Conservation (phyloP, 2,888 invertebrate genomes). For the Pogonocherus hispidulus region DNA sequence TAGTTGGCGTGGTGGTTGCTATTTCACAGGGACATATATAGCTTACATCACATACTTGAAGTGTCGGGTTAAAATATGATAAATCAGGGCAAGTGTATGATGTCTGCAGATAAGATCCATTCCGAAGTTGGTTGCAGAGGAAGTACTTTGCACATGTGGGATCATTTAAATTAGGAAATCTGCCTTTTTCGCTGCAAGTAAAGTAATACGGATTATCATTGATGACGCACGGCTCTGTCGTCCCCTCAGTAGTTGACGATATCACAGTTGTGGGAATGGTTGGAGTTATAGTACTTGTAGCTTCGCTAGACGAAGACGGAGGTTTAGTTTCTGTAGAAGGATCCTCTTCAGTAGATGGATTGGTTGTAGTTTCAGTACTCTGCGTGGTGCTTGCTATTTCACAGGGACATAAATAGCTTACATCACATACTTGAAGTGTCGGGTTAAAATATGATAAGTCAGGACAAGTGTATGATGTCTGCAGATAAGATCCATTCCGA, state of each 20-base stretch:
- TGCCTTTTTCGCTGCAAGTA: constrained; percentile 62
- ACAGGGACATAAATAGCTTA: neutral
- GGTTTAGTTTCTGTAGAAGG: too few species aligned
- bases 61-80: too few species aligned
- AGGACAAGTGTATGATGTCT: neutral
- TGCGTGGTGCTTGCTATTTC: too few species aligned
- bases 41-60: neutral
- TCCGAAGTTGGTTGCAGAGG: neutral
- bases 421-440: neutral
- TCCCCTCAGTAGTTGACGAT: too few species aligned
- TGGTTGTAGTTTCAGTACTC: neutral
- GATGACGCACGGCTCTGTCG: too few species aligned
- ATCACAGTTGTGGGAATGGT: neutral
- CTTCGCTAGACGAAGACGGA: too few species aligned
- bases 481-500: constrained; percentile 8
- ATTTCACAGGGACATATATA: neutral
- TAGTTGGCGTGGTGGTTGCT: neutral
- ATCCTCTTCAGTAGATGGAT: too few species aligned
- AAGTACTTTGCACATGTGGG: too few species aligned
- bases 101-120: constrained; percentile 7
- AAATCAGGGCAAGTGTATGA: too few species aligned
- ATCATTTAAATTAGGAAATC: constrained; percentile 67
- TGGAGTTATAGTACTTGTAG: neutral
- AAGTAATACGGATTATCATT: constrained; percentile 27
- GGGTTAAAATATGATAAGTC: too few species aligned